These are phyloP conservation scores for Eudyptes chrysolophus DNA, from an alignment of 2,113 vertebrate species.

Conservation along the genomic window DNA sequence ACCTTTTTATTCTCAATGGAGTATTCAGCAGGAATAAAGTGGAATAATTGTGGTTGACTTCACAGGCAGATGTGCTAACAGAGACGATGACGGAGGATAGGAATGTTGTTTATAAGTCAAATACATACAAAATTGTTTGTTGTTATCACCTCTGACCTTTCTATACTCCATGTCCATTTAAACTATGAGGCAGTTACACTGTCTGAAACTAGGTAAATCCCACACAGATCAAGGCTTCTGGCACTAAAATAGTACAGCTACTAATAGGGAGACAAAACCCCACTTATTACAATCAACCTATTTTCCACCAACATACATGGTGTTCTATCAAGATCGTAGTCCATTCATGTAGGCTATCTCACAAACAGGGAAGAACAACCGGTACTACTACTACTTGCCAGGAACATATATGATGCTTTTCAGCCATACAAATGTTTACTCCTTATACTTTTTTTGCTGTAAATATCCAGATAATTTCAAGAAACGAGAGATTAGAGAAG, in stretches of 20 bases:
- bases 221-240: background rate
- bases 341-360: background rate
- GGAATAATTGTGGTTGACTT: background rate
- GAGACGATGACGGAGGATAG: background rate
- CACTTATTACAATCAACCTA: background rate
- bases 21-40: background rate
- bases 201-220: background rate
- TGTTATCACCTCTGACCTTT: background rate
- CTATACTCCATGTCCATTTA: background rate
- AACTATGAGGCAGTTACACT: background rate
- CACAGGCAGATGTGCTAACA: background rate
- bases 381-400: background rate
- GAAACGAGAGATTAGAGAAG: background rate
- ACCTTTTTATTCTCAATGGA: background rate
- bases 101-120: background rate
- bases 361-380: background rate
- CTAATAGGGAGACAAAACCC: background rate
- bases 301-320: background rate
- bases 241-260: background rate
- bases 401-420: background rate
- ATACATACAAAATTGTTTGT: background rate
- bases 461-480: background rate
- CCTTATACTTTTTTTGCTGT: background rate
- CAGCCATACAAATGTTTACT: background rate
- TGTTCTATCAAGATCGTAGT: background rate